A percentile compares a stretch with the other conserved stretches of the same genome.
Conservation (phyloP, 2,113 vertebrate species). For the Tachuris rubrigastra region DNA sequence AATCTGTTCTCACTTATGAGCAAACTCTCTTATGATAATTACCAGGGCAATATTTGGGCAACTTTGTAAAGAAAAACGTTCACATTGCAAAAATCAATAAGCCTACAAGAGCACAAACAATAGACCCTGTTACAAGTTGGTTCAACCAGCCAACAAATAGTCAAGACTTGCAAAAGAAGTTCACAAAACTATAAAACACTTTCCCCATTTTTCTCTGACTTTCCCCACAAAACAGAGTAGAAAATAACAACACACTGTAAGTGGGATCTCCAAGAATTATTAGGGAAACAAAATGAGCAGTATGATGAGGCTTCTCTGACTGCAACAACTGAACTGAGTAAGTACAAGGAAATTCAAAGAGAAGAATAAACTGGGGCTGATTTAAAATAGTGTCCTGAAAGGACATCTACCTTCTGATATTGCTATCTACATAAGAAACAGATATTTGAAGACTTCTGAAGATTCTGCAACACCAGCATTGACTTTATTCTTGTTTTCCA, state of each 20-base stretch:
- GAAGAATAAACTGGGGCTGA: not conserved
- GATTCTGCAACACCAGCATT: not conserved
- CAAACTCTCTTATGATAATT: not conserved
- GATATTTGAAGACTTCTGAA: not conserved
- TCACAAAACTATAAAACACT: not conserved
- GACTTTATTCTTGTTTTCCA: not conserved
- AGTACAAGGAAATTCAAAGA: not conserved
- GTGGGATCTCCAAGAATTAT: not conserved
- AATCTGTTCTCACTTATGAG: not conserved
- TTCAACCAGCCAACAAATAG: not conserved
- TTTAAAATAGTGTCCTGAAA: not conserved
- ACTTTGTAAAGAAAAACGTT: not conserved
- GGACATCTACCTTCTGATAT: not conserved
- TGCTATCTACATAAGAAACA: not conserved
- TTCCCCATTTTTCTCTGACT: not conserved
- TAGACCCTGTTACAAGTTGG: not conserved
- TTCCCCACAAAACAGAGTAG: not conserved
- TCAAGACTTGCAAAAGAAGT: not conserved
- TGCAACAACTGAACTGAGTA: not conserved
- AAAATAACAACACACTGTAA: not conserved
- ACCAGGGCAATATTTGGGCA: not conserved
- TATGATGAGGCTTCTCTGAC: not conserved
- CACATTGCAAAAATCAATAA: not conserved
- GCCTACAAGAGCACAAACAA: not conserved
- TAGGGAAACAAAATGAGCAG: fast-evolving